A percentile compares a stretch with the other conserved stretches of the same genome.
Conservation (phyloP, 1,140 invertebrate species). For the Adoxophyes honmai region DNA sequence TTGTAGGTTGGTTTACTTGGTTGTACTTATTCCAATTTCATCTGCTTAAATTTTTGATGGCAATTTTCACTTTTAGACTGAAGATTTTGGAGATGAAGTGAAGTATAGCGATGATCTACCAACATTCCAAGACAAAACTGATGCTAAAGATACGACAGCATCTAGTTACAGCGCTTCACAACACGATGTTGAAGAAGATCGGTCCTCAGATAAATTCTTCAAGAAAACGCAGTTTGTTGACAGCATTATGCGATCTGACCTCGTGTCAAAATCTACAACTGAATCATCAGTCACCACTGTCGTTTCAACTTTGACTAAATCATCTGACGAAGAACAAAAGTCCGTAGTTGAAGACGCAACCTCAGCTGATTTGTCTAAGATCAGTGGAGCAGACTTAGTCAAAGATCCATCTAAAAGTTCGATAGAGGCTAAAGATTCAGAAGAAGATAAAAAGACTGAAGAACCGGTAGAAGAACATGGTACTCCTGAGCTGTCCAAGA, state of each 20-base stretch:
- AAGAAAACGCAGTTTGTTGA: slow-evolving; percentile 60
- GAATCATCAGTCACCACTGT: slow-evolving; percentile 69
- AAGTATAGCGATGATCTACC: slow-evolving; percentile 39
- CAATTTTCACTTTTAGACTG: slow-evolving; percentile 42
- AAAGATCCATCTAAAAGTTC: slow-evolving; percentile 69
- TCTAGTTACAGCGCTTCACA: slow-evolving; percentile 27
- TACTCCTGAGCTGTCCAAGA: slow-evolving; percentile 68
- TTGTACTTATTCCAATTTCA: no score
- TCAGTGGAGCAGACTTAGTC: slow-evolving; percentile 63
- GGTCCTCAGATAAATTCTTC: slow-evolving; percentile 32
- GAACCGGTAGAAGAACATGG: slow-evolving; percentile 58
- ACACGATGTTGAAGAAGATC: slow-evolving; percentile 33
- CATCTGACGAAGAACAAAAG: slow-evolving; percentile 67
- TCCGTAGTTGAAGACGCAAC: slow-evolving; percentile 66
- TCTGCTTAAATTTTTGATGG: neutral
- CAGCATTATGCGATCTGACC: slow-evolving; percentile 49
- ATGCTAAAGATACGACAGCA: slow-evolving; percentile 20
- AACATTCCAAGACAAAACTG: slow-evolving; percentile 19
- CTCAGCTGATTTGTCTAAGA: slow-evolving; percentile 66
- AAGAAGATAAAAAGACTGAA: slow-evolving; percentile 60
- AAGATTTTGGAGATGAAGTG: slow-evolving; percentile 55
- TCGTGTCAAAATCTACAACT: slow-evolving; percentile 67
- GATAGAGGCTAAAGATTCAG: slow-evolving; percentile 59
- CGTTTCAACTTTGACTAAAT: slow-evolving; percentile 65
- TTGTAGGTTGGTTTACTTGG: no score